Evolutionary conservation across 2,888 invertebrate genomes (phyloP).

Genomic region (Neria commutata): DNA sequence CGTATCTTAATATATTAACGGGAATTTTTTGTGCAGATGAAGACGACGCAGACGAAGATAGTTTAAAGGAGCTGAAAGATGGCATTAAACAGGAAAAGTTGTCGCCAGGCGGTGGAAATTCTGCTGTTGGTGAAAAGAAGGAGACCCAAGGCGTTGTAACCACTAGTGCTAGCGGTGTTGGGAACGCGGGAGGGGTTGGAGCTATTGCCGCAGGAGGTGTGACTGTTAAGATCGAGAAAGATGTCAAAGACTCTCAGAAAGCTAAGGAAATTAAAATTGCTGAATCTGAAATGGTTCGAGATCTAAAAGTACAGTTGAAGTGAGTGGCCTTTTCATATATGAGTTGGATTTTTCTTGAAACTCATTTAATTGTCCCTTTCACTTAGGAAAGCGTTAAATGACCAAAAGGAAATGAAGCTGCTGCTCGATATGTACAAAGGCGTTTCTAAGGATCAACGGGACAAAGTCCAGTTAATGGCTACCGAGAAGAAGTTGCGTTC

Average conservation of each 20-base stretch:
- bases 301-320: conserved; percentile 92
- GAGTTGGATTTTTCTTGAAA: too few relatives aligned
- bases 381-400: conserved; percentile 84
- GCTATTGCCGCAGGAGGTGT: conserved; percentile 53
- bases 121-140: conserved; percentile 68
- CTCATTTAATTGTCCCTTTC: conserved; percentile 13
- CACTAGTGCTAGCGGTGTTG: conserved; percentile 66
- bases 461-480: conserved; percentile 95
- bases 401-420: conserved; percentile 93
- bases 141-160: conserved; percentile 53
- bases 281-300: conserved; percentile 68
- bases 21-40: conserved; percentile 40
- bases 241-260: conserved; percentile 68
- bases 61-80: conserved; percentile 56
- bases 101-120: conserved; percentile 45
- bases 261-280: conserved; percentile 70
- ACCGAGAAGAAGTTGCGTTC: conserved; percentile 89
- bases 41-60: conserved; percentile 56
- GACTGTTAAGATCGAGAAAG: conserved; percentile 68
- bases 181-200: conserved; percentile 31
- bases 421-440: conserved; percentile 96
- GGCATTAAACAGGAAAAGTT: conserved; percentile 64
- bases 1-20: neutral
- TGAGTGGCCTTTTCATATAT: conserved; percentile 60
- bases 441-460: conserved; percentile 94